phyloP scores from a whole-genome alignment of 2,888 invertebrate species.

The Vesta saturnalis region DNA sequence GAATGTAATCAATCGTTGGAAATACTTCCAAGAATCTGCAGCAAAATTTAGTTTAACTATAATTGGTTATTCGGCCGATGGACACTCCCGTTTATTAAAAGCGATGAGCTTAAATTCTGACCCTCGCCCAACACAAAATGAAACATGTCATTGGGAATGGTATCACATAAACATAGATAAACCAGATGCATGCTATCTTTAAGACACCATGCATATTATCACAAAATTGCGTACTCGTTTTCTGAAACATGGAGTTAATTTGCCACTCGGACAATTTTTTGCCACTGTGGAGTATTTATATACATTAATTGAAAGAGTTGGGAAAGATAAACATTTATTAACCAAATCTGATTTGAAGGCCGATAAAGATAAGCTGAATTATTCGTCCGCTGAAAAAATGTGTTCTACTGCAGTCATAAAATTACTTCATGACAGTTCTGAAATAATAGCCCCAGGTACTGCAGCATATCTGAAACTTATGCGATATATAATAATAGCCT shows the following conservation, averaged over 20 bases:
- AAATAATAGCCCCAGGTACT: conserved; percentile 21
- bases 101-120: conserved; percentile 40
- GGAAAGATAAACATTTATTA: conserved; percentile 30
- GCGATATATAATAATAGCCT: background rate
- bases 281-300: conserved; percentile 9
- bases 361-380: conserved; percentile 42
- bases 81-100: conserved; percentile 46
- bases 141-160: conserved; percentile 19
- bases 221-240: background rate
- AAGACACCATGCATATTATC: background rate
- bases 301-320: conserved; percentile 13
- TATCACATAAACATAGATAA: conserved; percentile 28
- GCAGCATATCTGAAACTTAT: conserved; percentile 11
- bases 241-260: conserved; percentile 16
- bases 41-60: conserved; percentile 40
- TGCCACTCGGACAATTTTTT: conserved; percentile 28
- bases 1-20: conserved; percentile 43
- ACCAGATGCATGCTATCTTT: conserved; percentile 27
- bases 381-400: conserved; percentile 34
- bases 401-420: conserved; percentile 25
- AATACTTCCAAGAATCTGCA: conserved; percentile 36
- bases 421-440: conserved; percentile 10
- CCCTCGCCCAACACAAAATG: conserved; percentile 18
- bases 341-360: conserved; percentile 26
- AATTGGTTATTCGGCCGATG: conserved; percentile 46